Conservation (phyloP, 1,140 invertebrate species). For the Zaprionus taronus region DNA sequence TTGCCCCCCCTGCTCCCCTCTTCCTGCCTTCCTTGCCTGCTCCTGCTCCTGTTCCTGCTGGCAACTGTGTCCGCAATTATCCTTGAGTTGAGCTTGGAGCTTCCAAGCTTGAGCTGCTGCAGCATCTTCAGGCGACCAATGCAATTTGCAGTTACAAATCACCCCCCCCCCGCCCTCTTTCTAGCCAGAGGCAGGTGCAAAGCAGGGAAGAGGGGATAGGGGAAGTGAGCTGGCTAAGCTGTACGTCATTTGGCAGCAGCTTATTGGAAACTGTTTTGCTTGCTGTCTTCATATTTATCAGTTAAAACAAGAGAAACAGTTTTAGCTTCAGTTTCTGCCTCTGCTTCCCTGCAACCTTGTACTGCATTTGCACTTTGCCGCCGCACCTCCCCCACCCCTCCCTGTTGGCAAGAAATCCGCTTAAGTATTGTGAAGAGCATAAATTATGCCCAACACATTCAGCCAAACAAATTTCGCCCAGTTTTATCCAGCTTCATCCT, state of each 20-base stretch:
- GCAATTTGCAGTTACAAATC: constrained; percentile 36
- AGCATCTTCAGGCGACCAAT: constrained; percentile 20
- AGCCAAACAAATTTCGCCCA: constrained; percentile 44
- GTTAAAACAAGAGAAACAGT: constrained; percentile 1
- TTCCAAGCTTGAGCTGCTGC: constrained; percentile 1
- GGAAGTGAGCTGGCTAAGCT: background rate
- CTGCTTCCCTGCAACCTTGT: background rate
- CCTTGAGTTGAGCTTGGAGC: constrained; percentile 13
- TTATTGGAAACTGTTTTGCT: constrained; percentile 28
- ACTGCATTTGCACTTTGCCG: constrained; percentile 1
- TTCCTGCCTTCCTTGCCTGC: background rate
- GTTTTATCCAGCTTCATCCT: constrained; percentile 18
- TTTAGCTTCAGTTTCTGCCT: background rate
- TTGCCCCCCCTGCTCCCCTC: too few species aligned
- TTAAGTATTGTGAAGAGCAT: constrained; percentile 53
- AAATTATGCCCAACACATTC: constrained; percentile 53
- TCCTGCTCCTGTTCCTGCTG: background rate
- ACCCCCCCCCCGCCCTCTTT: background rate
- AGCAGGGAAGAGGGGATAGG: background rate
- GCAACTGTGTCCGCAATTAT: constrained; percentile 15
- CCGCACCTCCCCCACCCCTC: background rate
- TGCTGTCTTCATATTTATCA: constrained; percentile 14
- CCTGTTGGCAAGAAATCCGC: constrained; percentile 10
- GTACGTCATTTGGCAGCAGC: constrained; percentile 11
- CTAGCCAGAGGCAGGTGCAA: background rate